Evolutionary conservation across 1,140 invertebrate genomes (phyloP).

Genomic region (Contarinia nasturtii): DNA sequence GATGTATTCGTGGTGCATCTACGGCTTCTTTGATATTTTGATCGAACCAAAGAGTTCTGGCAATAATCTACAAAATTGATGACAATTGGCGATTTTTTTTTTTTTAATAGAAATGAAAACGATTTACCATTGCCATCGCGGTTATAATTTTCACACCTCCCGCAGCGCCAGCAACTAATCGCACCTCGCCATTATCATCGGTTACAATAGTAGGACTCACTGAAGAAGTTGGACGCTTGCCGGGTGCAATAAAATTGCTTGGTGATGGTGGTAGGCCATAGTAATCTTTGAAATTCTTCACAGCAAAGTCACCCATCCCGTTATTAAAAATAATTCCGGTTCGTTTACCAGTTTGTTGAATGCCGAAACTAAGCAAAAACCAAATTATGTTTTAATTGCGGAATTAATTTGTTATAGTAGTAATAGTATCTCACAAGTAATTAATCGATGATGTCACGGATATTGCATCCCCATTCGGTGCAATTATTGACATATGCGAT

Average conservation of each 20-base stretch:
- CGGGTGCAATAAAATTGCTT: slow-evolving; percentile 59
- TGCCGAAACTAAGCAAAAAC: slow-evolving; percentile 47
- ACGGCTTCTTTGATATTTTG: no score
- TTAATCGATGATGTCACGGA: slow-evolving; percentile 89
- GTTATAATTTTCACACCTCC: no score
- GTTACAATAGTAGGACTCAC: slow-evolving; percentile 76
- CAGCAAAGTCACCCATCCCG: slow-evolving; percentile 91
- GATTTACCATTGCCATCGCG: no score
- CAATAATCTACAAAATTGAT: no score
- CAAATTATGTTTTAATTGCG: background rate
- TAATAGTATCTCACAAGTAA: slow-evolving; percentile 74
- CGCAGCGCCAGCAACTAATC: slow-evolving; percentile 70
- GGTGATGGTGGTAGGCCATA: slow-evolving; percentile 56
- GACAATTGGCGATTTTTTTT: no score
- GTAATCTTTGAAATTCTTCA: slow-evolving; percentile 49
- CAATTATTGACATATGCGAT: slow-evolving; percentile 69
- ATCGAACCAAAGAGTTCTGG: no score
- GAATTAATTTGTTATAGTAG: no score
- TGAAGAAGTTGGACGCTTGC: slow-evolving; percentile 79
- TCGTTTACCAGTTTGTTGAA: slow-evolving; percentile 46
- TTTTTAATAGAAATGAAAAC: no score
- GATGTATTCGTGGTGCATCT: no score
- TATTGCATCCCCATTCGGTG: slow-evolving; percentile 77
- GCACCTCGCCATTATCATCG: slow-evolving; percentile 47
- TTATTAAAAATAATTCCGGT: slow-evolving; percentile 89